Conservation (phyloP, 2,888 invertebrate species). For the Eristalis pertinax region DNA sequence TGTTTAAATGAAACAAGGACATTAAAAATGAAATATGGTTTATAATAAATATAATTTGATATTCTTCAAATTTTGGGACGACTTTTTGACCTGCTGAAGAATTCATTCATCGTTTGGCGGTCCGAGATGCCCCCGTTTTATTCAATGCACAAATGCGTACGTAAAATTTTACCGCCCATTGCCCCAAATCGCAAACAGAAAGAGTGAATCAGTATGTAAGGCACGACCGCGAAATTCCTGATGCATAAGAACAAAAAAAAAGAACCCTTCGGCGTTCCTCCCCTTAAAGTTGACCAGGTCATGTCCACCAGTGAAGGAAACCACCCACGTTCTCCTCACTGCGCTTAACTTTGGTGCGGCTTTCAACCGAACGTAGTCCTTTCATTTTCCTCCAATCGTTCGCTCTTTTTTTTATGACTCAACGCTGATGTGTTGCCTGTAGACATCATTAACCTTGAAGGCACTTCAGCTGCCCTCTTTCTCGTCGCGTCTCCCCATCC, state of each 20-base stretch:
- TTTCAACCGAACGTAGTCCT: constrained; percentile 18
- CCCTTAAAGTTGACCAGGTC: neutral
- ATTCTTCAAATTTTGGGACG: neutral
- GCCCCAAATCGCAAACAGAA: neutral
- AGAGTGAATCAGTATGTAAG: neutral
- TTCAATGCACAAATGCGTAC: neutral
- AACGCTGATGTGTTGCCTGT: constrained; percentile 32
- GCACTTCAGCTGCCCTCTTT: constrained; percentile 15
- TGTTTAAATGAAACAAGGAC: too few species aligned
- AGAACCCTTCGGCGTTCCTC: neutral
- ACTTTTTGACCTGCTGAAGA: neutral
- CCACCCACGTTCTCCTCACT: neutral
- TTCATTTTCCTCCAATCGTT: constrained; percentile 6
- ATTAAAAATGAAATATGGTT: too few species aligned
- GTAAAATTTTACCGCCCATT: neutral
- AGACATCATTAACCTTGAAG: constrained; percentile 56
- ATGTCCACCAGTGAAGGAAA: neutral
- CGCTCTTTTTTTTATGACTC: constrained; percentile 1
- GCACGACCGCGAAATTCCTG: neutral
- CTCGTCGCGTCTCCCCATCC: neutral
- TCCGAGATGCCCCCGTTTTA: neutral
- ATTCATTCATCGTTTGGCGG: neutral
- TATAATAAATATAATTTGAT: neutral
- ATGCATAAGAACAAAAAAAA: neutral
- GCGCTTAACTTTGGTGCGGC: neutral